These are phyloP conservation scores for Rhinolophus ferrumequinum DNA, from an alignment of 2,113 vertebrate species.

Conservation along the genomic window DNA sequence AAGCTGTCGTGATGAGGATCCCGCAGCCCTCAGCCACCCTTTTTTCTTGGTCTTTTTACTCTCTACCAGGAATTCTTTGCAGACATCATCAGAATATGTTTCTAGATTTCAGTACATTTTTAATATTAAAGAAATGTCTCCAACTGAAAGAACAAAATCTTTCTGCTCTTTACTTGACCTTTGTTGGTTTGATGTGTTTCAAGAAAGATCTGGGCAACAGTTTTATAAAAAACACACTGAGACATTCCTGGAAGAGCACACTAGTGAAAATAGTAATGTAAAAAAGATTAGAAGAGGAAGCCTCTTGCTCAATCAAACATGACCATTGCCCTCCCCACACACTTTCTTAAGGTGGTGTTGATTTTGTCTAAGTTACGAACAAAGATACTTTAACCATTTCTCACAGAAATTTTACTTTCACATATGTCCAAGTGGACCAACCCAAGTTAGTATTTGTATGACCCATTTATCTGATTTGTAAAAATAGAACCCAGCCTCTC, in stretches of 20 bases:
- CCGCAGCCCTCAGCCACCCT: neutral
- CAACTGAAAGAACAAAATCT: constrained; percentile 39
- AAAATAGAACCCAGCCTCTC: constrained; percentile 5
- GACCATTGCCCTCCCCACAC: too few species aligned
- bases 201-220: constrained; percentile 43
- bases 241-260: constrained; percentile 39
- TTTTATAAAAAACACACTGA: neutral
- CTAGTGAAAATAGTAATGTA: constrained; percentile 26
- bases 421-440: neutral
- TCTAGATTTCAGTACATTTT: constrained; percentile 68
- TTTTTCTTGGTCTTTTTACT: neutral
- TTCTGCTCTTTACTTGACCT: constrained; percentile 67
- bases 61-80: constrained; percentile 32
- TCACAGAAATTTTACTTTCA: neutral
- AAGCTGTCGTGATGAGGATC: neutral
- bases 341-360: neutral
- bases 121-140: constrained; percentile 73
- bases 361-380: neutral
- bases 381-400: neutral
- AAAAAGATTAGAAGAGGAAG: neutral
- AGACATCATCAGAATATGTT: neutral
- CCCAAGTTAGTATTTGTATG: constrained; percentile 16
- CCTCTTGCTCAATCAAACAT: neutral
- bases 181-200: constrained; percentile 69
- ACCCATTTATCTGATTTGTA: neutral